Percentiles rank a stretch among this genome's conserved stretches.
Conservation (phyloP, 2,113 vertebrate genomes). For the Cromileptes altivelis region DNA sequence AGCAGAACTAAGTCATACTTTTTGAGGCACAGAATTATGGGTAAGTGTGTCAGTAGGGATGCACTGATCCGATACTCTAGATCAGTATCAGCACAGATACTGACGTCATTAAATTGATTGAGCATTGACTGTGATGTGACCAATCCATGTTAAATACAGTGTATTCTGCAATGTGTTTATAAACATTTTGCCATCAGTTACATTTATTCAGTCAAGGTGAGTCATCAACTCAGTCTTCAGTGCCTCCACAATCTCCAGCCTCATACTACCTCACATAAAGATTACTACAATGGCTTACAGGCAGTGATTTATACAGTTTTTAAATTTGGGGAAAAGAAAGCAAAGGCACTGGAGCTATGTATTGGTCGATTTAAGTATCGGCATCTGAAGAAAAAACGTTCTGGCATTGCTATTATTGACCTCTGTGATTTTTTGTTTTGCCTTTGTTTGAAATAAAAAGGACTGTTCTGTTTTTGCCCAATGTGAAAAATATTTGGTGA, state of each 20-base stretch:
- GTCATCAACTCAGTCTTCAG: not conserved
- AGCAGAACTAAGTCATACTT: not conserved
- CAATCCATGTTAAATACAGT: not conserved
- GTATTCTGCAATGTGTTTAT: not conserved
- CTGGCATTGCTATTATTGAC: not conserved
- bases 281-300: not conserved
- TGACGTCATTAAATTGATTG: constrained; percentile 2
- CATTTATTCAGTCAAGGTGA: not conserved
- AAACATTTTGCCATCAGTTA: not conserved
- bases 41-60: not conserved
- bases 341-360: not conserved
- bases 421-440: not conserved
- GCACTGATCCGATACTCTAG: not conserved
- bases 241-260: not conserved
- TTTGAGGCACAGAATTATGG: not conserved
- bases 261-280: not conserved
- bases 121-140: not conserved
- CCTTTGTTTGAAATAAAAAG: not conserved
- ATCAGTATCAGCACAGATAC: not conserved
- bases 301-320: not conserved
- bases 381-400: not conserved
- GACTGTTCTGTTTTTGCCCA: not conserved
- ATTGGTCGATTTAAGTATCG: not conserved
- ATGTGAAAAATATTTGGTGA: not conserved
- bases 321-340: too few species aligned